phyloP scores from a whole-genome alignment of 2,888 invertebrate genomes.

The Leucania comma region DNA sequence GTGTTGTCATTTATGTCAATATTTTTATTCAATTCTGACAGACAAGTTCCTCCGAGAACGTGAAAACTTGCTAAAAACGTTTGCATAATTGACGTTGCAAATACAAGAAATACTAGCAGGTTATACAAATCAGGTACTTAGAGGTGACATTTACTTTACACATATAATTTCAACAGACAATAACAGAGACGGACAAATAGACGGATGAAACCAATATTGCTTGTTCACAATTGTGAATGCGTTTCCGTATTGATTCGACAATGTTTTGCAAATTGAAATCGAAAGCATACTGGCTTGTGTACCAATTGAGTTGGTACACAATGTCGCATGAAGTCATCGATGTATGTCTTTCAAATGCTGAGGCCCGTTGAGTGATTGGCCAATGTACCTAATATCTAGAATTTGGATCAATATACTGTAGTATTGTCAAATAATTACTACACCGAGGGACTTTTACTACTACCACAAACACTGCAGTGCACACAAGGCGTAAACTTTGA shows the following conservation, averaged over 20 bases:
- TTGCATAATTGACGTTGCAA: constrained; percentile 23
- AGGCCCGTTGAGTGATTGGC: constrained; percentile 22
- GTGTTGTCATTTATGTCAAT: constrained; percentile 50
- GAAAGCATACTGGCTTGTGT: constrained; percentile 37
- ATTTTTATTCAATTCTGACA: constrained; percentile 43
- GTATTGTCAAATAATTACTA: constrained; percentile 2
- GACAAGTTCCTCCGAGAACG: constrained; percentile 42
- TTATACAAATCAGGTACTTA: constrained; percentile 18
- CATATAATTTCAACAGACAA: constrained; percentile 46
- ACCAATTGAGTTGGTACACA: constrained; percentile 31
- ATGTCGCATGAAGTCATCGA: constrained; percentile 14
- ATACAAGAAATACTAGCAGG: constrained; percentile 30
- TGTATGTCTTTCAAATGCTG: constrained; percentile 39
- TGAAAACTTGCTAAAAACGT: constrained; percentile 32
- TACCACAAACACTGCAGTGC: not conserved
- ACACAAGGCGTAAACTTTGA: not conserved
- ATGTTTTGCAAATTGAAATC: constrained; percentile 46
- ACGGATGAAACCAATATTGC: constrained; percentile 41
- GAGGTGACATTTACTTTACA: constrained; percentile 49
- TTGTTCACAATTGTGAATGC: constrained; percentile 37
- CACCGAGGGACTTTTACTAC: constrained; percentile 2
- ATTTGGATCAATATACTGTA: constrained; percentile 4
- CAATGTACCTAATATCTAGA: constrained; percentile 8
- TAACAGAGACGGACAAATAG: constrained; percentile 38
- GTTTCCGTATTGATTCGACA: constrained; percentile 35